phyloP scores from a whole-genome alignment of 1,140 invertebrate species.

The Leptopilina boulardi region DNA sequence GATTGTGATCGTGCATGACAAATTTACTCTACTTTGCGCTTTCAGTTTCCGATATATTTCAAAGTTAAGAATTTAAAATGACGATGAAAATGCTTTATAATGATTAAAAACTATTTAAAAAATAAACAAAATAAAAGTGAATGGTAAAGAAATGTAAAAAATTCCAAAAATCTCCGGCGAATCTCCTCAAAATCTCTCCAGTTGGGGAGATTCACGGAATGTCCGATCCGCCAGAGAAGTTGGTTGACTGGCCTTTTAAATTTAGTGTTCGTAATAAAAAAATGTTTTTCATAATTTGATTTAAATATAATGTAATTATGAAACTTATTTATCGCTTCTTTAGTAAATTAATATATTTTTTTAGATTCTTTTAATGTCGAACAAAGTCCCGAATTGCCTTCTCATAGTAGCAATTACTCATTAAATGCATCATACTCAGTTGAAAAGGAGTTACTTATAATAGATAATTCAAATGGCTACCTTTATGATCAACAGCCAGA shows the following conservation, averaged over 20 bases:
- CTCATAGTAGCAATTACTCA: not conserved
- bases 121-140: no score
- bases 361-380: not conserved
- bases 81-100: no score
- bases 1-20: no score
- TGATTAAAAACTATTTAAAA: no score
- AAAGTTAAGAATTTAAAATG: no score
- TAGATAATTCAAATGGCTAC: not conserved
- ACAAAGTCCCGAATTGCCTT: not conserved
- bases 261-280: not conserved
- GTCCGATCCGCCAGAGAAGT: not conserved
- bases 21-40: no score
- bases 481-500: not conserved
- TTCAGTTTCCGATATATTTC: no score
- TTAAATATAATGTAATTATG: not conserved
- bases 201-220: no score
- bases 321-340: not conserved
- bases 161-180: no score
- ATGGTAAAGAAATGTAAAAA: no score
- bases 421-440: not conserved
- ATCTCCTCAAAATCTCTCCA: no score
- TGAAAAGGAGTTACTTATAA: not conserved
- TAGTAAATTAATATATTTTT: conserved; percentile 1
- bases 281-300: not conserved
- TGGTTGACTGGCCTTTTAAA: conserved; percentile 5